phyloP scores from a whole-genome alignment of 1,140 invertebrate species.

The Dendroctonus ponderosae region DNA sequence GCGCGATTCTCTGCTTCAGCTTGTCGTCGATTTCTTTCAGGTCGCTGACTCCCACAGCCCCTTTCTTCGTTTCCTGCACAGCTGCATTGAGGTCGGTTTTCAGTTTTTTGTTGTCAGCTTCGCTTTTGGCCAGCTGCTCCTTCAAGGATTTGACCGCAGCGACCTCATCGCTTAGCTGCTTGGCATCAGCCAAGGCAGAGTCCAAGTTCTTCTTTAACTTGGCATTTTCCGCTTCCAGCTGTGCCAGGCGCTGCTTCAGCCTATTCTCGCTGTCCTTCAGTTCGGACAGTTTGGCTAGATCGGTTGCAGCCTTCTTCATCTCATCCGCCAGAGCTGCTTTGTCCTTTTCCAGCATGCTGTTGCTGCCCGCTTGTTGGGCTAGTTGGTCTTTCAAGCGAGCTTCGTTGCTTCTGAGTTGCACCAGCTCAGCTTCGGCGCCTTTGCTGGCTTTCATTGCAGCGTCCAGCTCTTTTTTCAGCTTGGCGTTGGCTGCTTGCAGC shows the following conservation, averaged over 20 bases:
- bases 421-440: constrained; percentile 8
- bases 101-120: constrained; percentile 25
- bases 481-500: constrained; percentile 23
- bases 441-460: constrained; percentile 7
- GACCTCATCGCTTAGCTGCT: constrained; percentile 8
- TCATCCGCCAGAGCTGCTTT: constrained; percentile 20
- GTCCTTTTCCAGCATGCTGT: constrained; percentile 26
- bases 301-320: constrained; percentile 16
- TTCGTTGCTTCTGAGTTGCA: background rate
- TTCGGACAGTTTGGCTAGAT: constrained; percentile 20
- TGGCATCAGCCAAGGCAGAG: constrained; percentile 3
- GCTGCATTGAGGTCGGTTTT: constrained; percentile 24
- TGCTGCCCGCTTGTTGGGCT: constrained; percentile 23
- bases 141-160: constrained; percentile 20
- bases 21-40: constrained; percentile 22
- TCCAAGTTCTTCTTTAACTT: constrained; percentile 28
- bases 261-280: constrained; percentile 31
- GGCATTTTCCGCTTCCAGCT: constrained; percentile 30
- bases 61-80: constrained; percentile 14
- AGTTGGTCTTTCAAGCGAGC: constrained; percentile 16
- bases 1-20: constrained; percentile 21
- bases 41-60: constrained; percentile 1
- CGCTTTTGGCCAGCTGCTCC: constrained; percentile 14
- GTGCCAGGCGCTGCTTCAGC: constrained; percentile 26
- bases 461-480: constrained; percentile 27